Evolutionary conservation across 1,140 invertebrate genomes (phyloP), one percentile per base, ranked within the genome.

Genomic region (Parapsyche elsis): DNA sequence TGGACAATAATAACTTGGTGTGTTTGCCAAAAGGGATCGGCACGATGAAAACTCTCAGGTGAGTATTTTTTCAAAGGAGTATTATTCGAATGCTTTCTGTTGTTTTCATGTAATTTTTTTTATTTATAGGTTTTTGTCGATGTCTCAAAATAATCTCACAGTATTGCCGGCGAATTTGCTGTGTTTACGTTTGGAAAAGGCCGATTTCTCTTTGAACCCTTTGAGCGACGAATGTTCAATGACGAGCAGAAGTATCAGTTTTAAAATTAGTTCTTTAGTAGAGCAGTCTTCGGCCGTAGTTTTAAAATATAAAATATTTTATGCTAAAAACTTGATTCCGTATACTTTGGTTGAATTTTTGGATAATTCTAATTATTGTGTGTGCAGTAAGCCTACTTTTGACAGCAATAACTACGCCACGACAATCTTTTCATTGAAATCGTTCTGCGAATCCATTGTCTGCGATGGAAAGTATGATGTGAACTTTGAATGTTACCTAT

Each of bases 401-500:
- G 30, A 77, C 26, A 57, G n/a, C 21, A 0, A 1, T 9, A 77
- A 92, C 74, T 87, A 90, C 84, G 84, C 86, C 70, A 89, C 84
- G 79, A 84, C 89, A 82, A 84, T 81, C 75, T 87, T 86, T 77
- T 81, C 87, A 45, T 82, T 85, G 14, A 84, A 85, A 87, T 38
- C 84, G 84, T 83, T 85, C 89, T 64, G 85, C 84, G 83, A 87
- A 86, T 85, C 86, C 84, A 83, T 78, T 0, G n/a, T 61, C 1
- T 44, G 26, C 16, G 64, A 70, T 76, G 79, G 80, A 16, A 16
- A 64, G 19, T 83, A 85, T 73, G 83, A 81, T 81, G 85, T 91
- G 12, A 86, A 87, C 7, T 89, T 92, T 83, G 90, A 92, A 83
- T 91, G 90, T 85, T 91, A 90, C 82, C 92, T 90, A 84, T 93